Conservation (phyloP, 2,888 invertebrate genomes). For the Drosophila anomelani region DNA sequence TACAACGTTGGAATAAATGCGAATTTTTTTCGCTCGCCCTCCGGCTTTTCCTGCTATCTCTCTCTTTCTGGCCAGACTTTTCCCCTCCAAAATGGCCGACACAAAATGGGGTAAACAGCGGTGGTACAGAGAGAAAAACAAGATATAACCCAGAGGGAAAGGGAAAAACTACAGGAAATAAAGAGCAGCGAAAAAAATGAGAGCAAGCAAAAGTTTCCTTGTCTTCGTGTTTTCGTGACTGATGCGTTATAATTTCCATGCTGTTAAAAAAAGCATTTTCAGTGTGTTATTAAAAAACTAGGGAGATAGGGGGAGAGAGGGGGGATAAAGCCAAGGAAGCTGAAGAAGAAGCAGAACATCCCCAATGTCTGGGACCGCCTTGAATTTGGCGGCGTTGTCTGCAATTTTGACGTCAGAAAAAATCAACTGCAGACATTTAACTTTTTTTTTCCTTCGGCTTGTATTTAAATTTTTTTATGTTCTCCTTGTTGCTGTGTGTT, state of each 20-base stretch:
- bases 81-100: conserved; percentile 64
- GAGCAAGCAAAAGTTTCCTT: conserved; percentile 2
- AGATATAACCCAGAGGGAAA: conserved; percentile 22
- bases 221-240: conserved; percentile 72
- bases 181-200: neutral
- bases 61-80: conserved; percentile 38
- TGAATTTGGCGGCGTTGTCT: conserved; percentile 56
- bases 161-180: neutral
- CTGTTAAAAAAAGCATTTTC: conserved; percentile 72
- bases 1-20: conserved; percentile 30
- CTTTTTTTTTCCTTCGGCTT: conserved; percentile 20
- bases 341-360: conserved; percentile 27
- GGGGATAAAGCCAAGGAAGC: conserved; percentile 17
- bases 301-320: neutral
- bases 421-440: conserved; percentile 73
- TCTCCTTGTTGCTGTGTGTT: conserved; percentile 39
- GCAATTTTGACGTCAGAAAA: conserved; percentile 83
- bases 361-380: conserved; percentile 53
- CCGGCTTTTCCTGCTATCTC: conserved; percentile 8
- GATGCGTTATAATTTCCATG: conserved; percentile 80
- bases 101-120: conserved; percentile 43
- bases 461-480: conserved; percentile 5
- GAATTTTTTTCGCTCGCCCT: conserved; percentile 32
- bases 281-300: conserved; percentile 61
- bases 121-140: conserved; percentile 37